A percentile compares a stretch with the other conserved stretches of the same genome.
Conservation (phyloP, 2,888 invertebrate species). For the Malthinus flaveolus region DNA sequence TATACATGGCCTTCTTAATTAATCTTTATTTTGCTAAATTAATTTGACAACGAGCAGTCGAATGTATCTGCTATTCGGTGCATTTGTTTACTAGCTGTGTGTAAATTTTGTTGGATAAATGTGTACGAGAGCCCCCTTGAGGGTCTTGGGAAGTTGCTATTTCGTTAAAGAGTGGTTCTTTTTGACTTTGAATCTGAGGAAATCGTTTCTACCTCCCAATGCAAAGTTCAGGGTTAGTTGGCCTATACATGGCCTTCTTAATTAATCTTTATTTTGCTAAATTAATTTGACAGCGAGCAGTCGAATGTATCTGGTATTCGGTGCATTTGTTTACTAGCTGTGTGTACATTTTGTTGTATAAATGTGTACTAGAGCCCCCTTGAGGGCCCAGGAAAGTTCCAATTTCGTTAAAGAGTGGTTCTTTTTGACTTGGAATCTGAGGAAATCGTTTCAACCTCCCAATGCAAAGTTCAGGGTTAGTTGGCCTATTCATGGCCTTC, state of each 20-base stretch:
- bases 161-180: too few species aligned
- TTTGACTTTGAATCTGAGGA: too few species aligned
- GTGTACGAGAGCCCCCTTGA: too few species aligned
- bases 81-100: conserved; percentile 4
- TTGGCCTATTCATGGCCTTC: background rate
- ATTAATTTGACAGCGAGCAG: background rate
- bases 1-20: background rate
- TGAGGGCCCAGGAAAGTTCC: too few species aligned
- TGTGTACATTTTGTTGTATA: background rate
- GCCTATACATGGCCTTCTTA: background rate
- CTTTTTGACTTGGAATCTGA: background rate
- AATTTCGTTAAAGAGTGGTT: too few species aligned
- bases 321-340: background rate
- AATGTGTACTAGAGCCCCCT: too few species aligned
- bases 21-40: background rate
- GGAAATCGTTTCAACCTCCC: background rate
- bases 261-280: background rate
- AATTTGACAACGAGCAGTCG: background rate
- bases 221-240: background rate
- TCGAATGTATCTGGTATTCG: background rate
- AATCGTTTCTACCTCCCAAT: background rate
- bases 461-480: background rate
- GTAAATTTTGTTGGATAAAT: background rate
- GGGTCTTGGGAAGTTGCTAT: too few species aligned
- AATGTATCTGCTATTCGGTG: background rate